These are phyloP conservation scores for Jaculus jaculus DNA, from an alignment of 2,113 vertebrate species.

Conservation along the genomic window DNA sequence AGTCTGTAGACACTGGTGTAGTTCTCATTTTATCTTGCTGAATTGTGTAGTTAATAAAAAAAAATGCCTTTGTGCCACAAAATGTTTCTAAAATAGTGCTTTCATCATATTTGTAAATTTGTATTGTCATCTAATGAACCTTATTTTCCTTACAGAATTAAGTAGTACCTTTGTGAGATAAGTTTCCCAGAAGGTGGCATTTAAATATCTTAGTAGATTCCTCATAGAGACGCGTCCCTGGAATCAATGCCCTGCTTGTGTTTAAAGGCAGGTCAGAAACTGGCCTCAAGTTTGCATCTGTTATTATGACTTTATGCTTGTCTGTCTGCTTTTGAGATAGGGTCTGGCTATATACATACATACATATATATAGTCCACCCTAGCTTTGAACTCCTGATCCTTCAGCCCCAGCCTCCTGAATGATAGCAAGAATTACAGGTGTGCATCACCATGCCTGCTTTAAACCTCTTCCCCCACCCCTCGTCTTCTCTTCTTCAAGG, in stretches of 20 bases:
- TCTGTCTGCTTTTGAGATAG: neutral
- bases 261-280: neutral
- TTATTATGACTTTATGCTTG: slow-evolving; percentile 1
- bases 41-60: slow-evolving; percentile 56
- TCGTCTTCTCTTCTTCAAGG: neutral
- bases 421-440: neutral
- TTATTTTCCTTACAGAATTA: slow-evolving; percentile 79
- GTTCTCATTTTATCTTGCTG: slow-evolving; percentile 68
- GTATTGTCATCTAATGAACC: slow-evolving; percentile 74
- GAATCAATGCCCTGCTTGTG: neutral
- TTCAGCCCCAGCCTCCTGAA: neutral
- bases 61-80: slow-evolving; percentile 69
- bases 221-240: neutral
- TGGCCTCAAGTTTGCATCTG: neutral
- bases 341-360: neutral
- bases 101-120: slow-evolving; percentile 78
- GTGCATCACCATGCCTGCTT: neutral
- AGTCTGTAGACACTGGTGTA: slow-evolving; percentile 65
- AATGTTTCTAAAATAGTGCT: slow-evolving; percentile 74
- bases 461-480: neutral
- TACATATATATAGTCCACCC: no score
- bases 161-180: slow-evolving; percentile 81
- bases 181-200: slow-evolving; percentile 60
- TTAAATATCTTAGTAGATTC: slow-evolving; percentile 9
- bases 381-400: neutral